Evolutionary conservation across 1,140 invertebrate genomes (phyloP).

Genomic region (Kradibia gibbosae): DNA sequence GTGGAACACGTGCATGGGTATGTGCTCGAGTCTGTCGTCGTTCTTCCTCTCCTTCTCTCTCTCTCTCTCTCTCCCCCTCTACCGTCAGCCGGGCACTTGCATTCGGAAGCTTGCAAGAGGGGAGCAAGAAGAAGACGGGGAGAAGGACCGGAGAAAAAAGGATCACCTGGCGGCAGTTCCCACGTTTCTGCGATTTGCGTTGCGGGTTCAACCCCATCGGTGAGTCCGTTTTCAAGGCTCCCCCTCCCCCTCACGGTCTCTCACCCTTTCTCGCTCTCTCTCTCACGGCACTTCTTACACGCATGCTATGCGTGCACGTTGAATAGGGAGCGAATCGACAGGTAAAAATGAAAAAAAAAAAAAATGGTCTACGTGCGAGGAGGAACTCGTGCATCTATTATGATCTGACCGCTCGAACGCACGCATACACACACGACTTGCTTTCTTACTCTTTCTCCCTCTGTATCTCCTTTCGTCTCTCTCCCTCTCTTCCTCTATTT

Average conservation of each 20-base stretch:
- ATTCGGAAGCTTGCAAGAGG: slow-evolving; percentile 14
- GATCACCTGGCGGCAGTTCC: slow-evolving; percentile 73
- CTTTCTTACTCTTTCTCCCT: too few relatives aligned
- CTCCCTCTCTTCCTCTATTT: too few relatives aligned
- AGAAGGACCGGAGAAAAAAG: slow-evolving; percentile 59
- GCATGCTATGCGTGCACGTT: slow-evolving; percentile 37
- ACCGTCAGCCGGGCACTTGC: slow-evolving; percentile 39
- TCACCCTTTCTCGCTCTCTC: background rate
- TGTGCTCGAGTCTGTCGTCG: background rate
- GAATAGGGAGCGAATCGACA: slow-evolving; percentile 37
- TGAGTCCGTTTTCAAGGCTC: slow-evolving; percentile 31
- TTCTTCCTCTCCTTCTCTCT: background rate
- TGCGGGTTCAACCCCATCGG: slow-evolving; percentile 42
- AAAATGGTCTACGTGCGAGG: slow-evolving; percentile 30
- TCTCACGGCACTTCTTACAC: background rate
- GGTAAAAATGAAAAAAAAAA: slow-evolving; percentile 41
- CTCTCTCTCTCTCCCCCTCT: background rate
- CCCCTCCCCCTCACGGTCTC: slow-evolving; percentile 1
- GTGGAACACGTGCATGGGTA: slow-evolving; percentile 2
- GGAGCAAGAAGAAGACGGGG: slow-evolving; percentile 34
- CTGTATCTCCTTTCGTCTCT: too few relatives aligned
- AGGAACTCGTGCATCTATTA: slow-evolving; percentile 69
- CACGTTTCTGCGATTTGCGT: slow-evolving; percentile 72
- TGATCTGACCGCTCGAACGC: slow-evolving; percentile 61
- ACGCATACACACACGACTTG: background rate